Percentiles rank a stretch among this genome's conserved stretches.
phyloP scores from a whole-genome alignment of 2,113 vertebrate species.

The Laterallus jamaicensis region DNA sequence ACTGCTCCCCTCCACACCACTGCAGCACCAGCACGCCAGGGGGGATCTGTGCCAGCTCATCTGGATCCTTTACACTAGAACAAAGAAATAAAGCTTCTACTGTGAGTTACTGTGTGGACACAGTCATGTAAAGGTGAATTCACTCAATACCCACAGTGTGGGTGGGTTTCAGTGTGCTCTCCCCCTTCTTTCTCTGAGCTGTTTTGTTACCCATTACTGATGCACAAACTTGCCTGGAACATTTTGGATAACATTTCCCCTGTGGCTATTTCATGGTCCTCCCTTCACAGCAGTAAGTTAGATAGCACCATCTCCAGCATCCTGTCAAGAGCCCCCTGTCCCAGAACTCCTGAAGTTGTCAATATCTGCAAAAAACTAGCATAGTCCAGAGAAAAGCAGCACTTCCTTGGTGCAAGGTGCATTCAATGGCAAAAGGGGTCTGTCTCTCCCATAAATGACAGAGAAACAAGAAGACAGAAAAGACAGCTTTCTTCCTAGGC shows the following conservation, averaged over 20 bases:
- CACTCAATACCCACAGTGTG: neutral
- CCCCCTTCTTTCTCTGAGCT: neutral
- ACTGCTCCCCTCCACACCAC: too few species aligned
- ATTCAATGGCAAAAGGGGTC: neutral
- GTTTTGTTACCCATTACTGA: neutral
- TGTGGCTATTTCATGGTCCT: neutral
- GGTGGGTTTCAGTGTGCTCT: neutral
- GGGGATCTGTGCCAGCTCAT: neutral
- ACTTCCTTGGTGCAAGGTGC: neutral
- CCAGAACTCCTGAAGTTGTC: neutral
- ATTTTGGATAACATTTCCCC: neutral
- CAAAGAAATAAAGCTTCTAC: neutral
- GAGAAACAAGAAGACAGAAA: neutral
- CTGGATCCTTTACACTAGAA: neutral
- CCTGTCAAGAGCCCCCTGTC: neutral
- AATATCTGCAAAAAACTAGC: neutral
- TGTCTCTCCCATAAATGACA: neutral
- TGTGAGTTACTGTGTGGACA: neutral
- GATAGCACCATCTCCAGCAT: neutral
- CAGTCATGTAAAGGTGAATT: neutral
- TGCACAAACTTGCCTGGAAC: neutral
- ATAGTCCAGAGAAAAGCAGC: neutral
- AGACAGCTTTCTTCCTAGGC: neutral
- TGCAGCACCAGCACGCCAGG: neutral
- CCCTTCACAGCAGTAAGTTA: neutral